These are phyloP conservation scores for Chelonia mydas DNA, from an alignment of 2,797 vertebrate genomes.

Conservation along the genomic window DNA sequence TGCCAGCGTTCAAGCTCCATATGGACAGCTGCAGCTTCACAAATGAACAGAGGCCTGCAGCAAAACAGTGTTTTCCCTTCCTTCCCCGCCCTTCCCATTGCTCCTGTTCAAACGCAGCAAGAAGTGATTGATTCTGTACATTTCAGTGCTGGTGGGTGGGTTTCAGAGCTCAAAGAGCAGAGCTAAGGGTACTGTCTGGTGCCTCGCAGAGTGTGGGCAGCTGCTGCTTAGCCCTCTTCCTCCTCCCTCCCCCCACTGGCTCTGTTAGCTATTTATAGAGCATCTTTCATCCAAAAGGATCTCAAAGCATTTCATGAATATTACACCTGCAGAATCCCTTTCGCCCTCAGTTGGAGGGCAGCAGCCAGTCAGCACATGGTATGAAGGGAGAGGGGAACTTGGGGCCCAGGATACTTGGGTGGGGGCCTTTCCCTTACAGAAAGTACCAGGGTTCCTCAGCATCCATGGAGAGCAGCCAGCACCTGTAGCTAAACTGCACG, in stretches of 20 bases:
- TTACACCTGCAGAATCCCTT: neutral
- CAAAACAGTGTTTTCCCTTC: neutral
- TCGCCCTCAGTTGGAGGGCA: neutral
- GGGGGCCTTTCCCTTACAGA: neutral
- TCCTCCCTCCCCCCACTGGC: neutral
- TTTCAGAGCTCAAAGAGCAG: neutral
- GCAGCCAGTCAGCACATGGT: neutral
- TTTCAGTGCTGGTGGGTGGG: neutral
- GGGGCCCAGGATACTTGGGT: neutral
- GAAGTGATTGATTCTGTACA: accelerated
- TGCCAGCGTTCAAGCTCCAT: slow-evolving; percentile 38
- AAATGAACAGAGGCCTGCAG: slow-evolving; percentile 1
- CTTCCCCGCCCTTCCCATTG: neutral
- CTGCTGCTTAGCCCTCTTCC: neutral
- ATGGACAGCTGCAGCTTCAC: slow-evolving; percentile 29
- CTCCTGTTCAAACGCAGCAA: neutral
- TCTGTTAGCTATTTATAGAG: accelerated
- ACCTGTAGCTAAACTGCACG: neutral
- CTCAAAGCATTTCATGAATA: neutral
- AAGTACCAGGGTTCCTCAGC: neutral
- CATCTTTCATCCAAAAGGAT: neutral
- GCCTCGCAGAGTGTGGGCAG: neutral
- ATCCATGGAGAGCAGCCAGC: neutral
- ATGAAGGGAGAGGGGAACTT: neutral
- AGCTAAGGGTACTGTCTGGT: neutral